Conservation (phyloP, 2,113 vertebrate genomes). For the Xiphorhynchus elegans region DNA sequence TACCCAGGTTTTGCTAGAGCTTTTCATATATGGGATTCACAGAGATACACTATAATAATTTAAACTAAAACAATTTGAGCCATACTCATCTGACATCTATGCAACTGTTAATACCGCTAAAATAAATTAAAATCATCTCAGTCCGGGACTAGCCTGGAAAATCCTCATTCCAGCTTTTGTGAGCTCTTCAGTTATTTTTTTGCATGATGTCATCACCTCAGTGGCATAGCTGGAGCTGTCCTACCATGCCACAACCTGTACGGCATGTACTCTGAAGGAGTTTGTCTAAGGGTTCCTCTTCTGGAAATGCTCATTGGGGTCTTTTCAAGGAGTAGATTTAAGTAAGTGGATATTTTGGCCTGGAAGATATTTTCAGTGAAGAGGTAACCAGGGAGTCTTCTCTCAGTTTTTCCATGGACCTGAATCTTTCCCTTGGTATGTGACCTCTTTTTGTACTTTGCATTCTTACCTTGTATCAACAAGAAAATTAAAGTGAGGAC, state of each 20-base stretch:
- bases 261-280: neutral
- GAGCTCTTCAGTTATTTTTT: neutral
- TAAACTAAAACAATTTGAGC: neutral
- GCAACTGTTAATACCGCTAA: neutral
- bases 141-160: neutral
- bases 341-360: neutral
- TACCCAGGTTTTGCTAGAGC: neutral
- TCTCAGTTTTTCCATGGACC: neutral
- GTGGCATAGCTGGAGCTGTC: neutral
- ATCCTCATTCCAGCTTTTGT: neutral
- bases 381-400: neutral
- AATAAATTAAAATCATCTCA: neutral
- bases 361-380: neutral
- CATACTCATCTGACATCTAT: neutral
- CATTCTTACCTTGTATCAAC: neutral
- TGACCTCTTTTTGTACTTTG: neutral
- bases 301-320: accelerated
- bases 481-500: neutral
- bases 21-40: neutral
- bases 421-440: neutral
- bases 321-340: neutral
- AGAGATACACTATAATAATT: neutral
- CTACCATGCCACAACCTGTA: no score
- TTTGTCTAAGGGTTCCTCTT: neutral
- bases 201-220: neutral